phyloP scores from a whole-genome alignment of 2,113 vertebrate species.

The Salvelinus fontinalis region DNA sequence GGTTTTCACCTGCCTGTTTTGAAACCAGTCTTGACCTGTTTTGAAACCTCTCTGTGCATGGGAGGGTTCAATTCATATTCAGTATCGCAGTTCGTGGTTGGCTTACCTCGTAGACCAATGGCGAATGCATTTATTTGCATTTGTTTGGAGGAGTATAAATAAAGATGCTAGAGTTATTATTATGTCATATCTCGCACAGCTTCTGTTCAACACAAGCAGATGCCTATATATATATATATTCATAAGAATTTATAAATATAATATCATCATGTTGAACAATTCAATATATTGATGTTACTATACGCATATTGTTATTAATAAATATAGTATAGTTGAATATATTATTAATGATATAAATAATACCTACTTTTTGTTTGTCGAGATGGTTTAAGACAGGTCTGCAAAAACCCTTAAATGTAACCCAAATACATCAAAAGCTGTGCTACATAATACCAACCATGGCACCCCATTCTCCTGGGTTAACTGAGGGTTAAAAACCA shows the following conservation, averaged over 20 bases:
- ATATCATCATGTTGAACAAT: slow-evolving; percentile 72
- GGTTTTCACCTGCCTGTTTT: slow-evolving; percentile 62
- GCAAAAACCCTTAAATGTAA: slow-evolving; percentile 48
- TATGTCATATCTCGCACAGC: slow-evolving; percentile 65
- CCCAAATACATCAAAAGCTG: slow-evolving; percentile 29
- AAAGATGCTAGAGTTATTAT: slow-evolving; percentile 60
- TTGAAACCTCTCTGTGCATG: slow-evolving; percentile 77
- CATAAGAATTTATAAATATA: slow-evolving; percentile 72
- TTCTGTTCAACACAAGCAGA: slow-evolving; percentile 42
- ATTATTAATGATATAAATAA: slow-evolving; percentile 70
- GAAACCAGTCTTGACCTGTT: slow-evolving; percentile 67
- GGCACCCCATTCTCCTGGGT: slow-evolving; percentile 34
- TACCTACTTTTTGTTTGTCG: slow-evolving; percentile 63
- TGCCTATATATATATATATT: slow-evolving; percentile 70
- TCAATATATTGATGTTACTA: slow-evolving; percentile 69
- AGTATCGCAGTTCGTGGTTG: slow-evolving; percentile 51
- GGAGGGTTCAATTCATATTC: slow-evolving; percentile 70
- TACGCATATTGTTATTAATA: slow-evolving; percentile 68
- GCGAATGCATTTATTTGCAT: slow-evolving; percentile 60
- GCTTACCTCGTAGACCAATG: slow-evolving; percentile 42
- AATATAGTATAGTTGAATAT: slow-evolving; percentile 74
- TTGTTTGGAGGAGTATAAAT: slow-evolving; percentile 60
- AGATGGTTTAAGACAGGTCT: slow-evolving; percentile 74
- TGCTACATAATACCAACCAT: slow-evolving; percentile 19
- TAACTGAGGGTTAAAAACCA: slow-evolving; percentile 36